phyloP scores from a whole-genome alignment of 2,797 vertebrate genomes.

The Podarcis lilfordi region DNA sequence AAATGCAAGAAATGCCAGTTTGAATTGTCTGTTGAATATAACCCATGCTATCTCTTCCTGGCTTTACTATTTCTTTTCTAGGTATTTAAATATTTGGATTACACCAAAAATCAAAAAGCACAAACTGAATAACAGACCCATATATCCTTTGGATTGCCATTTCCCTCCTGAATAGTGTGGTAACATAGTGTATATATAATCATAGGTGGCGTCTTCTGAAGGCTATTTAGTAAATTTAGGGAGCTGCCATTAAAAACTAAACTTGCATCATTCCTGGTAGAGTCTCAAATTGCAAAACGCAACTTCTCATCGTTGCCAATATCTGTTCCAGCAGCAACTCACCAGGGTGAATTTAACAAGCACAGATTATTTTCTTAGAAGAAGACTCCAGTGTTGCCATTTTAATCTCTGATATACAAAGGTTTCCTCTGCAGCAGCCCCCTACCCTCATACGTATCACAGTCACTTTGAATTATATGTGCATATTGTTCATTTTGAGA shows the following conservation, averaged over 20 bases:
- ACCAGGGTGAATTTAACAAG: neutral
- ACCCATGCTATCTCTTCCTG: neutral
- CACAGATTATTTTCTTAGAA: conserved; percentile 1
- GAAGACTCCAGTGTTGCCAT: neutral
- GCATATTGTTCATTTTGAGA: conserved; percentile 18
- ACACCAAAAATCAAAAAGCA: neutral
- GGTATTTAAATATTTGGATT: neutral
- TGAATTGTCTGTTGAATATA: neutral
- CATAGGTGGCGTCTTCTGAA: neutral
- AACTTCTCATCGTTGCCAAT: neutral
- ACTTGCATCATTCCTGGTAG: neutral
- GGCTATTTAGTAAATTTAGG: neutral
- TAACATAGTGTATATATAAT: neutral
- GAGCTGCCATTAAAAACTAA: neutral
- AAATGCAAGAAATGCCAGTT: neutral
- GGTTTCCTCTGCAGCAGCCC: neutral
- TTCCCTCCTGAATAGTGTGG: neutral
- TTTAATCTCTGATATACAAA: neutral
- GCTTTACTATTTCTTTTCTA: neutral
- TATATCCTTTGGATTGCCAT: neutral
- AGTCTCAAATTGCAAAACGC: neutral
- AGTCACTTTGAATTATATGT: neutral
- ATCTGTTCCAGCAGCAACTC: neutral
- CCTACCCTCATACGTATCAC: neutral
- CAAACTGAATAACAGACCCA: neutral